Base-by-base conservation (phyloP, 2,797 vertebrate genomes). In the Acanthiza pusilla region DNA sequence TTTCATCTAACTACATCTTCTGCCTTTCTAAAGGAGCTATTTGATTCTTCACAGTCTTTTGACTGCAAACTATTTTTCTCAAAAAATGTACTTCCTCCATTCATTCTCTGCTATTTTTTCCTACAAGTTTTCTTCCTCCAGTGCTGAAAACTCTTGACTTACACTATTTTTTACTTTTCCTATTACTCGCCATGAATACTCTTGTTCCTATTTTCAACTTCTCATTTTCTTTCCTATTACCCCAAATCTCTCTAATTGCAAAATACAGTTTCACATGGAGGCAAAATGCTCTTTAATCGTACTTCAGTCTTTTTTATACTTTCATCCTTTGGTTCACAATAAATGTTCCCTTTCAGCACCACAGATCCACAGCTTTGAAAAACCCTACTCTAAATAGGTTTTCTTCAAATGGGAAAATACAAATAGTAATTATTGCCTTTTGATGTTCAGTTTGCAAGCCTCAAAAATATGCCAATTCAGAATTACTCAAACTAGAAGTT, bases 311-410 rank as follows among this genome's bases (percentile, higher is more conserved):
- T 85, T 57, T 30, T 34, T 54, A 50, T 4, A 71, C 5, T 43
- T 89, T 50, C 17, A 30, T 58, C 7, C 9, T 65, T 84, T 63
- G 7, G 13, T 67, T 88, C 58, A 63, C 34, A 84, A 30, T 19
- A 53, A 51, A 45, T 4, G 2, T 40, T 76, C 58, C 5, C 22
- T 73, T 75, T 60, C 29, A 75, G 55, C 20, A 82, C 5, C 48
- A 51, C 21, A 75, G 34, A 90, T 30, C 7, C 11, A 16, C 7
- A 1, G 47, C 17, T 83, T 88, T 68, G 29, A 87, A 86, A 89
- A 40, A 13, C 6, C 1, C 18, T 29, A 15, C 5, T 45, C 45
- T 53, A 81, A 47, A 20, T 0, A 1, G 8, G 18, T 21, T 79
- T 12, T 79, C 63, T 51, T n/a, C 9, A 14, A 58, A 55, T 36